Percentiles rank a stretch among this genome's conserved stretches.
Conservation (phyloP, 2,113 vertebrate species). For the Ictalurus furcatus region DNA sequence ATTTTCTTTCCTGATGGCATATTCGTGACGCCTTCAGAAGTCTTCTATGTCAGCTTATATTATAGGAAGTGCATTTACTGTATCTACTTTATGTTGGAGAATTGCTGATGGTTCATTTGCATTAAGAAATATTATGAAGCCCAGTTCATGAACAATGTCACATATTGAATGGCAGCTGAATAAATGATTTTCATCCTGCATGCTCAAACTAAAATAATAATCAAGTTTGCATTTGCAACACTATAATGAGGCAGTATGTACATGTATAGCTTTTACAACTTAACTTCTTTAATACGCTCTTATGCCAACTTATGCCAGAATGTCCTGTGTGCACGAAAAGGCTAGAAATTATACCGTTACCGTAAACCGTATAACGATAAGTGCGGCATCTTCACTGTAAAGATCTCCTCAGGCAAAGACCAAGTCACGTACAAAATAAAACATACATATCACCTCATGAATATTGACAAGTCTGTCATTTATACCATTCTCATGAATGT, state of each 20-base stretch:
- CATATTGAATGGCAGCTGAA: neutral
- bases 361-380: neutral
- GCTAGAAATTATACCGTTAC: neutral
- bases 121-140: neutral
- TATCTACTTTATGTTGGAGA: neutral
- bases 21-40: neutral
- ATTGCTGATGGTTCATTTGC: neutral
- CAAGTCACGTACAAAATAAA: neutral
- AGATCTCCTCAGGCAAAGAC: neutral
- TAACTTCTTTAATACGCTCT: neutral
- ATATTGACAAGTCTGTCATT: neutral
- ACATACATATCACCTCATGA: neutral
- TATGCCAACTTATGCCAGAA: too few species aligned
- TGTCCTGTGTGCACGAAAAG: neutral
- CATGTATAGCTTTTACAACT: neutral
- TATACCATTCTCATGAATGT: neutral
- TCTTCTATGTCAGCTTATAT: neutral
- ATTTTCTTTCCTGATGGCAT: neutral
- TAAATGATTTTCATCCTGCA: neutral
- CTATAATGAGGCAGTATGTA: neutral
- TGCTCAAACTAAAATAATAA: neutral
- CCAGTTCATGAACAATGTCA: neutral
- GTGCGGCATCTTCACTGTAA: neutral
- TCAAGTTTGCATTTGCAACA: neutral
- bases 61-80: neutral